A percentile compares a stretch with the other conserved stretches of the same genome.
Conservation (phyloP, 2,113 vertebrate species). For the Paracanthobrama guichenoti region DNA sequence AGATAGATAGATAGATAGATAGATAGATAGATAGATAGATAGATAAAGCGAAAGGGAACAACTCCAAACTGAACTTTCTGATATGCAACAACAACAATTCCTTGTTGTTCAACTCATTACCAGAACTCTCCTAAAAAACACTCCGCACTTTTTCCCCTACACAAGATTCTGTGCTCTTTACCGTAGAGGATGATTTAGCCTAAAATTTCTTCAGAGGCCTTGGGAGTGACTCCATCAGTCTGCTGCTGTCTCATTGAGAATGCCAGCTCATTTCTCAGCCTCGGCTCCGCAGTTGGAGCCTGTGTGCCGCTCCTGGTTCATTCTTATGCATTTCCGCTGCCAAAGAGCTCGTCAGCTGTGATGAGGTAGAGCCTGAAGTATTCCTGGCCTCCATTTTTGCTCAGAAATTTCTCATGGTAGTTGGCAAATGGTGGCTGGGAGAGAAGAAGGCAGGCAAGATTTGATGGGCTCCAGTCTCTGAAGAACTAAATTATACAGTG, state of each 20-base stretch:
- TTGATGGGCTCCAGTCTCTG: conserved; percentile 48
- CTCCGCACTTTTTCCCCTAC: not conserved
- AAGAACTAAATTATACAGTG: conserved; percentile 49
- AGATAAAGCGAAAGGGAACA: not conserved
- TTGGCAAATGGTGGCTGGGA: conserved; percentile 35
- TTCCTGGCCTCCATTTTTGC: conserved; percentile 52
- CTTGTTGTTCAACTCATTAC: conserved; percentile 10
- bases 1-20: too few species aligned
- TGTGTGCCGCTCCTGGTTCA: conserved; percentile 61
- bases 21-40: too few species aligned
- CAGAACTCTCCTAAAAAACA: conserved; percentile 47
- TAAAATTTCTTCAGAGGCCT: conserved; percentile 61
- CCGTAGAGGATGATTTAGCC: conserved; percentile 48
- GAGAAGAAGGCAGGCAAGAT: conserved; percentile 22
- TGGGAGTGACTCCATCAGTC: conserved; percentile 68
- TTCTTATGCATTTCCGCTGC: conserved; percentile 69
- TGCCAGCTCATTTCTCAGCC: conserved; percentile 74
- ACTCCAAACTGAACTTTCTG: not conserved
- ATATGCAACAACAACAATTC: not conserved
- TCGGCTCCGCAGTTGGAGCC: not conserved
- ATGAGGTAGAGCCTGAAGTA: conserved; percentile 63
- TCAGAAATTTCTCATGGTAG: conserved; percentile 41
- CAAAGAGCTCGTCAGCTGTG: conserved; percentile 62
- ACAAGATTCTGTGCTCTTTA: not conserved
- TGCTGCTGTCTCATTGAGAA: conserved; percentile 70